phyloP scores from a whole-genome alignment of 2,797 vertebrate species.

The Zenarchopterus dispar region DNA sequence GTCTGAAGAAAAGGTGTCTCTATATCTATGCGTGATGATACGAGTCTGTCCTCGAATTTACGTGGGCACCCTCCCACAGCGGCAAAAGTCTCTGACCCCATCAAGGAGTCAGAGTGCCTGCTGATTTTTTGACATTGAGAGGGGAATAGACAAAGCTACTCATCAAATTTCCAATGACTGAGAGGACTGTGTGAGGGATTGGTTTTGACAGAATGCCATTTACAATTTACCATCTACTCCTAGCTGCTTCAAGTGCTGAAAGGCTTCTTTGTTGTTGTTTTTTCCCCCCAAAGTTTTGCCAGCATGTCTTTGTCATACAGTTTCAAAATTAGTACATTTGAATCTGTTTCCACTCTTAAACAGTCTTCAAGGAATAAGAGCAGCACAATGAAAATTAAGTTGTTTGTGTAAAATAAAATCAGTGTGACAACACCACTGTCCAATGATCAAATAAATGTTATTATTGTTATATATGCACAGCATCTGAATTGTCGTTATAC shows the following conservation, averaged over 20 bases:
- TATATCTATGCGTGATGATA: conserved; percentile 55
- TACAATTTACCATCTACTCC: conserved; percentile 61
- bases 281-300: conserved; percentile 24
- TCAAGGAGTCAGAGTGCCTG: conserved; percentile 74
- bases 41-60: conserved; percentile 63
- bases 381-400: too few relatives aligned
- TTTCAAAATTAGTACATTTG: conserved; percentile 6
- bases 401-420: too few relatives aligned
- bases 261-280: conserved; percentile 35
- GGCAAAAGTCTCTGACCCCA: conserved; percentile 73
- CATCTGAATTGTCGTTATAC: too few relatives aligned
- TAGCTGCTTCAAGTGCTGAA: conserved; percentile 20
- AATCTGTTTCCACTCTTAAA: conserved; percentile 17
- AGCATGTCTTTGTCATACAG: neutral
- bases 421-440: too few relatives aligned
- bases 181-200: conserved; percentile 50
- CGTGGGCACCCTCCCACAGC: conserved; percentile 66
- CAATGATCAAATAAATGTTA: too few relatives aligned
- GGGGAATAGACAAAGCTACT: conserved; percentile 71
- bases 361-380: neutral
- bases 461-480: too few relatives aligned
- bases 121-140: conserved; percentile 79
- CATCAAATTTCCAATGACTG: conserved; percentile 71
- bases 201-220: conserved; percentile 68
- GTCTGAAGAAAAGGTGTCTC: conserved; percentile 35